Evolutionary conservation across 1,140 invertebrate species (phyloP).

Genomic region (Anastatus disparis): DNA sequence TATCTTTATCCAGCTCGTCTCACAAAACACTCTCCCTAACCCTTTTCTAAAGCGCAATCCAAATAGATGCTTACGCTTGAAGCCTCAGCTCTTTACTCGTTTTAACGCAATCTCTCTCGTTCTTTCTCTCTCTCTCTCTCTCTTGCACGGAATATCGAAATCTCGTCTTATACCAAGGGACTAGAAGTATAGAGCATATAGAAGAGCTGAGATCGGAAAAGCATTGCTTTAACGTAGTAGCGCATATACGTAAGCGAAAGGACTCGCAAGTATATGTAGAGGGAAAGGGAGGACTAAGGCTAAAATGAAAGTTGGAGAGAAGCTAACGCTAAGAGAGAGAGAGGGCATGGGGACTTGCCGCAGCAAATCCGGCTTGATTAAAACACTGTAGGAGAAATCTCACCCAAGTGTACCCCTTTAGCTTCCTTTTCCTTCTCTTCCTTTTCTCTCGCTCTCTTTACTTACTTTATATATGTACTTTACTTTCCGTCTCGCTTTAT

Average conservation of each 20-base stretch:
- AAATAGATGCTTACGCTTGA: constrained; percentile 47
- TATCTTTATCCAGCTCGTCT: too few relatives aligned
- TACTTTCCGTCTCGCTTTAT: constrained; percentile 31
- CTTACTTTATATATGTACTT: background rate
- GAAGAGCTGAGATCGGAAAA: too few relatives aligned
- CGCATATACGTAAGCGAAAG: too few relatives aligned
- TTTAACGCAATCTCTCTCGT: background rate
- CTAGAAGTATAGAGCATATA: background rate
- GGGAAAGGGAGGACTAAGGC: constrained; percentile 46
- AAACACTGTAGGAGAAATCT: constrained; percentile 63
- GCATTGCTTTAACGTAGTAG: background rate
- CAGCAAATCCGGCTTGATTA: constrained; percentile 69
- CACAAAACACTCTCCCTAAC: too few relatives aligned
- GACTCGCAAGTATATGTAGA: background rate
- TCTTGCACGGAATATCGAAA: constrained; percentile 40
- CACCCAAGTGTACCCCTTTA: constrained; percentile 55
- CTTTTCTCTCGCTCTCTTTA: constrained; percentile 38
- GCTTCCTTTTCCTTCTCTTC: constrained; percentile 41
- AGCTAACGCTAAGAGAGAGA: too few relatives aligned
- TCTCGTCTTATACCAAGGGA: constrained; percentile 38
- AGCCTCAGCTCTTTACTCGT: constrained; percentile 37
- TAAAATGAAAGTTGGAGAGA: constrained; percentile 67
- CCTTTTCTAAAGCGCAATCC: constrained; percentile 24
- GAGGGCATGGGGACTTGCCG: constrained; percentile 60
- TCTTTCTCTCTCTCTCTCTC: constrained; percentile 16